Base-by-base conservation (phyloP, 2,888 invertebrate species). In the Agriotes lineatus region DNA sequence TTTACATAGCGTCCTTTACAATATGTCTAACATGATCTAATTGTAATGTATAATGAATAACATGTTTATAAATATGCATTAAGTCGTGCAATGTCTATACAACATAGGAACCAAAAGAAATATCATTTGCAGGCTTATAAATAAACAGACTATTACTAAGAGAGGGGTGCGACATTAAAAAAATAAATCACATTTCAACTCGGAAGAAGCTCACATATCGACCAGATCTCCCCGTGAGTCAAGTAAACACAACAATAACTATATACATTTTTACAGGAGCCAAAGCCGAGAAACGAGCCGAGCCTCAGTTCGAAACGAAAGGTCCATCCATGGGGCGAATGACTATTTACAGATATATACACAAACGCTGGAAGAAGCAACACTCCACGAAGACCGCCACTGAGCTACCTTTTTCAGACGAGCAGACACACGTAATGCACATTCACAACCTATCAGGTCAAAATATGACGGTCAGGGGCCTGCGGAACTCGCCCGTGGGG, bases 381-480 rank as follows among this genome's bases (percentile, higher is more conserved):
- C 12, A 59, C 5, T 1, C 7, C 16, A 14, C 18, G 16, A 37
- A 12, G 6, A 10, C n/a, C n/a, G n/a, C n/a, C n/a, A n/a, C n/a
- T n/a, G 37, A 39, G 42, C 37, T 39, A 57, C 9, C 33, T 42
- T 69, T 52, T 64, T 59, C 59, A 69, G 20, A 69, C 39, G 25
- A 45, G 48, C 42, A 45, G 12, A 42, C 48, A 66, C 12, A 56
- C 30, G 35, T 79, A 79, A 61, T 58, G 37, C 78, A 81, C 77
- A 79, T 80, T 81, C 82, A 80, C 79, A 82, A 77, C 72, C 85
- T 84, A 80, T 91, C 91, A 87, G 91, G 92, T 93, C 93, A 93
- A 88, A 93, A 93, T 88, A 93, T 91, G 77, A 93, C 93, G 54
- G 93, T 91, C 14, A 93, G 84, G 0, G 93, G 93, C 81, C 93